Evolutionary conservation across 2,113 vertebrate species (phyloP), one percentile per base, ranked within the genome.

Genomic region (Xiphophorus maculatus): DNA sequence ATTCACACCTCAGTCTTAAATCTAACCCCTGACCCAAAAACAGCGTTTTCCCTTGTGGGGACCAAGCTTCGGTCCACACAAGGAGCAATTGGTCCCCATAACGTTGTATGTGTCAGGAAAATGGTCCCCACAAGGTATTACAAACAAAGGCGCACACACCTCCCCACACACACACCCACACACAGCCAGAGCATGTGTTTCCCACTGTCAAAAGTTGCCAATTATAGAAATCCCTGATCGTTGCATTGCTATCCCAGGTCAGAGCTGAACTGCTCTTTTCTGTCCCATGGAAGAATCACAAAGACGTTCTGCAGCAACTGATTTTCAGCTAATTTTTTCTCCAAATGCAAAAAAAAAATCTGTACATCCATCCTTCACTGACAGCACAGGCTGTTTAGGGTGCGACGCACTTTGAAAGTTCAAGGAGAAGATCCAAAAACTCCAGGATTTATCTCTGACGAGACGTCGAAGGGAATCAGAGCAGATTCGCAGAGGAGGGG

Each of bases 151-250:
- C 14, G 3, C 3, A 0, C 42, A 13, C 14, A 14, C 28, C 28
- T 28, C 28, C 28, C 28, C 42, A 14, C 42, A 4, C 44, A 48
- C 1, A 17, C 42, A 4, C 44, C 19, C 1, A 6, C 15, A 48
- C 44, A 74, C 71, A 76, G 76, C 80, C 29, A 66, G 63, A 84
- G 76, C 76, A 19, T 83, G 73, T 80, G 69, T 29, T 70, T 71
- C 63, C 29, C 51, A 22, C 74, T 80, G 77, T 85, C 74, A 66
- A 44, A 82, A 15, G 28, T 62, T 25, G 73, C 71, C 86, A 80
- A 88, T 87, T 87, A 88, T 66, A 83, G 76, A 86, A 85, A 76
- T 58, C 76, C 64, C 81, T 37, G 71, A 73, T 77, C 77, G 80
- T 65, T 85, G 64, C 66, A 81, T 65, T 85, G 68, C 68, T 27